Base-by-base conservation (phyloP, 2,888 invertebrate species). In the Podabrus alpinus region DNA sequence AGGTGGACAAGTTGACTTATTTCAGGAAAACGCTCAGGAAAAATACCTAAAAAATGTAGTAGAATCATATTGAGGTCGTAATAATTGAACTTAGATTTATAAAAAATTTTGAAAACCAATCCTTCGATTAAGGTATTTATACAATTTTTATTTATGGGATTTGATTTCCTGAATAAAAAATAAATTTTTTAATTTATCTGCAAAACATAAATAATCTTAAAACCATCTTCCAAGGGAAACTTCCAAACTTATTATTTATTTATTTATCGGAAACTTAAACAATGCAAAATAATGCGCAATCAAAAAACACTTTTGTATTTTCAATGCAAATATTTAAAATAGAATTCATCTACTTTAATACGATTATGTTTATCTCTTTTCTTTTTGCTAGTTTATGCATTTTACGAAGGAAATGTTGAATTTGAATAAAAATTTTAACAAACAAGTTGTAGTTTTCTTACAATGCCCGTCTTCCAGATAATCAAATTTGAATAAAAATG, bases 371-470 rank as follows among this genome's bases (percentile, higher is more conserved):
- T 45, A 45, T 45, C 45, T 45, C 7, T 45, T n/a, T 45, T 45
- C 45, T 45, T 45, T 45, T 45, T 13, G n/a, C n/a, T 7, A 45
- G n/a, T 45, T n/a, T 45, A 45, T 45, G n/a, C 45, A 45, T 19
- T 19, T 19, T 64, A 64, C 13, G 17, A 64, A 64, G 19, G n/a
- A 17, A 64, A 19, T 9, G 19, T n/a, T n/a, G 21, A 64, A 64
- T 64, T 64, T 64, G 62, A 64, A 64, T 64, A 64, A 64, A 13
- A 64, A 64, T 64, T 64, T 16, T 64, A 21, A 64, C 62, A 64
- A 64, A 64, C 62, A 64, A 64, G 9, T 64, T 64, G 62, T 64
- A n/a, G 13, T 61, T 64, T 62, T 45, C 45, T 45, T 45, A 45
- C 45, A n/a, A n/a, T n/a, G n/a, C 7, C n/a, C 45, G 45, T 45